These are phyloP conservation scores for Eugnorisma glareosa DNA, from an alignment of 2,888 invertebrate genomes.

Conservation along the genomic window DNA sequence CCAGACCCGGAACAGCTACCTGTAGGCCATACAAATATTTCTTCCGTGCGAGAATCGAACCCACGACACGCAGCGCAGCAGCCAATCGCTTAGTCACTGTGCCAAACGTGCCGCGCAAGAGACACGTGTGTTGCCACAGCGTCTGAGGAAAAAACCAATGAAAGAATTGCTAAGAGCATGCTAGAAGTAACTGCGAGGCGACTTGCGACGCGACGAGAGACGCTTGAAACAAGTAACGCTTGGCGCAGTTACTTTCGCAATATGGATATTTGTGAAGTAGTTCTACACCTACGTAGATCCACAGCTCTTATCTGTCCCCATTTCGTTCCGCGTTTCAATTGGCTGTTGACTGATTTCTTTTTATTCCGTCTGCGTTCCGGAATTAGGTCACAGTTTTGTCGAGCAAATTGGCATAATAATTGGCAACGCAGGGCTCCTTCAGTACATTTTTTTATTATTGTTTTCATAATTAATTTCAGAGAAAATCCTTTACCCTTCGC, in stretches of 20 bases:
- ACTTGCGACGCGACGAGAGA: background rate
- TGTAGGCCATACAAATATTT: background rate
- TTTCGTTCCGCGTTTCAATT: constrained; percentile 38
- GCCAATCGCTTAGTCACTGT: background rate
- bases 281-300: background rate
- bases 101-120: background rate
- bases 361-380: constrained; percentile 4
- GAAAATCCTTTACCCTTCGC: background rate
- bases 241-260: background rate
- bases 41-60: background rate
- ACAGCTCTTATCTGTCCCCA: background rate
- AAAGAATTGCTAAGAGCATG: background rate
- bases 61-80: background rate
- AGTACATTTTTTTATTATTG: background rate
- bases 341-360: constrained; percentile 21
- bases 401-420: constrained; percentile 7
- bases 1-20: background rate
- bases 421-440: background rate
- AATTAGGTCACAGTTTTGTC: constrained; percentile 27
- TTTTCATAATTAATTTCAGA: background rate
- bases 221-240: background rate
- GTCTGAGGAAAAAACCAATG: background rate
- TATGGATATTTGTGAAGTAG: background rate
- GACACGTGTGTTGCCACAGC: background rate
- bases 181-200: background rate